Base-by-base conservation (phyloP, 2,888 invertebrate species). In the Caenorhabditis angaria region DNA sequence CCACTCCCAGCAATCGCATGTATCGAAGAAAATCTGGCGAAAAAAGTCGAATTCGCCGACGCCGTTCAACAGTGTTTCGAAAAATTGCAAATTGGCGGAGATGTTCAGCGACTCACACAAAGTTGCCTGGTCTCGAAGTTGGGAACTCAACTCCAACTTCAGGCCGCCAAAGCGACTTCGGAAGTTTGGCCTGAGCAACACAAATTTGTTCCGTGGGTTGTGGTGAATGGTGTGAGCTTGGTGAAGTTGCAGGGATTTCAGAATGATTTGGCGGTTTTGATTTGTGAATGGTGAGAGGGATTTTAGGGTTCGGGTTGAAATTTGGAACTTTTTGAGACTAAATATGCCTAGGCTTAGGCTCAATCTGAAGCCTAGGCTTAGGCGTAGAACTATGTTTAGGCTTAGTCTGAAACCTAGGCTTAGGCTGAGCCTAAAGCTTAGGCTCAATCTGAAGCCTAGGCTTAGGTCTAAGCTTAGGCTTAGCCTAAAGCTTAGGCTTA, bases 191-290 rank as follows among this genome's bases (percentile, higher is more conserved):
- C 79, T 48, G 77, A 77, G 24, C 60, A 71, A 67, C 85, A 85
- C 58, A 61, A 75, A 3, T 75, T 74, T 58, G 85, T 85, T 6
- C 85, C 85, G n/a, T 84, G 83, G 82, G 41, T 85, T 12, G 67
- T 84, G 3, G 72, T 85, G 65, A 83, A 85, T 65, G 80, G 82
- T 32, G 83, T 82, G 29, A 82, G 82, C 8, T 65, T 78, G 29
- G 61, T 56, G 58, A 69, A 60, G 18, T 61, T 72, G 24, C 82
- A 82, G 54, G 63, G 65, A 47, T 70, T 76, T 47, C 61, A 73
- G 27, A 74, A 77, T 32, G 62, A 79, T 58, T 50, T 82, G 24
- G 78, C 82, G 20, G 65, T 66, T 29, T 64, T 80, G 41, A 70
- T 82, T 29, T 82, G 82, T 57, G 72, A 77, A 62, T 82, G 82